Evolutionary conservation across 1,140 invertebrate species (phyloP).

Genomic region (Cylas formicarius): DNA sequence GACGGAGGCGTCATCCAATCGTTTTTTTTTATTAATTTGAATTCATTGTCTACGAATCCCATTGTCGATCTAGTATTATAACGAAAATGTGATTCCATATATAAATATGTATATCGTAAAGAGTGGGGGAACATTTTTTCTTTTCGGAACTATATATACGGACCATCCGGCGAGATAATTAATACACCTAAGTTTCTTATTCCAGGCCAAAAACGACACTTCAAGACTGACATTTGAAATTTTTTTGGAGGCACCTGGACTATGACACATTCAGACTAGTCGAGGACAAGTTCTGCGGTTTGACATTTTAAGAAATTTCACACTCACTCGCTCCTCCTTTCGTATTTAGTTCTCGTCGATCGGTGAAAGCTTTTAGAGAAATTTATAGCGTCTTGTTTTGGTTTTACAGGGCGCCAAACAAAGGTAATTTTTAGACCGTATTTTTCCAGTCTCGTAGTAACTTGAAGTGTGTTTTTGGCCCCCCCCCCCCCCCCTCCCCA

Average conservation of each 20-base stretch:
- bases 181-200: conserved; percentile 38
- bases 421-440: too few species aligned
- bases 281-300: conserved; percentile 42
- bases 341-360: too few species aligned
- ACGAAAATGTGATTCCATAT: conserved; percentile 2
- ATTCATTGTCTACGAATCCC: too few species aligned
- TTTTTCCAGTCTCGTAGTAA: too few species aligned
- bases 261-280: conserved; percentile 42
- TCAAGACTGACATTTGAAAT: conserved; percentile 43
- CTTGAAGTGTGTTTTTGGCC: too few species aligned
- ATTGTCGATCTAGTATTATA: conserved; percentile 3
- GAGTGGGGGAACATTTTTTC: background rate
- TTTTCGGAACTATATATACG: background rate
- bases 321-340: too few species aligned
- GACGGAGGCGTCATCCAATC: too few species aligned
- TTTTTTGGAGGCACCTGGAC: conserved; percentile 43
- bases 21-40: too few species aligned
- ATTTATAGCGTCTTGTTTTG: too few species aligned
- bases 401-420: too few species aligned
- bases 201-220: conserved; percentile 40
- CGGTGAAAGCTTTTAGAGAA: too few species aligned
- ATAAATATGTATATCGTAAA: conserved; percentile 2
- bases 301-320: conserved; percentile 41
- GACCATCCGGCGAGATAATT: background rate
- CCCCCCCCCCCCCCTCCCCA: too few species aligned